These are phyloP conservation scores for Sprattus sprattus DNA, from an alignment of 2,113 vertebrate species.

Conservation along the genomic window DNA sequence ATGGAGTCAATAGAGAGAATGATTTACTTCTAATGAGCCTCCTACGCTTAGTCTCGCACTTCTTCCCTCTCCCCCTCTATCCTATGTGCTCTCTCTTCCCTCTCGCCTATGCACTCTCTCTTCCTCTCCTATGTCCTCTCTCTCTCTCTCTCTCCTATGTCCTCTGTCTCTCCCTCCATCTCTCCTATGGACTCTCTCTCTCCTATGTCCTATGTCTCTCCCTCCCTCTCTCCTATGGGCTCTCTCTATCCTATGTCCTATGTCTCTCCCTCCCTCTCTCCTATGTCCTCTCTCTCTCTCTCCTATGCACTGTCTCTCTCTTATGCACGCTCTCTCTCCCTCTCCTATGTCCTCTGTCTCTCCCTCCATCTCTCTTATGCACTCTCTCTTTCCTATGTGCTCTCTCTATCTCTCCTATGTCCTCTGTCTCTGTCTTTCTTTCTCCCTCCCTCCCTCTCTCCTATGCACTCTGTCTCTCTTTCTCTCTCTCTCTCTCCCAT, in stretches of 20 bases:
- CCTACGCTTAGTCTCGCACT: neutral
- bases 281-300: neutral
- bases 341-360: neutral
- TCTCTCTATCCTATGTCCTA: neutral
- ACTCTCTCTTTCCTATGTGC: no score
- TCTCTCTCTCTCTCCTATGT: neutral
- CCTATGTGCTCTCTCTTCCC: neutral
- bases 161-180: no score
- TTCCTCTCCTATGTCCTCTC: neutral
- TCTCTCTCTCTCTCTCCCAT: neutral
- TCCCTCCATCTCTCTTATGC: neutral
- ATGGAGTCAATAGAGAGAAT: slow-evolving; percentile 19
- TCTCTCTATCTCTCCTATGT: neutral
- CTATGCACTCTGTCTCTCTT: no score
- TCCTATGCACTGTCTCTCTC: no score
- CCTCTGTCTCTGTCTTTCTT: neutral
- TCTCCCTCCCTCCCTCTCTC: neutral
- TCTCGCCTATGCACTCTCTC: neutral
- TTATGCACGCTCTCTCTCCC: neutral
- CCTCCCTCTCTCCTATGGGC: neutral
- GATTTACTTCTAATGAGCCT: slow-evolving; percentile 19
- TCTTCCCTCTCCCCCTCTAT: neutral
- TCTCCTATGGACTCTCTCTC: neutral
- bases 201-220: neutral
- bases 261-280: neutral